Evolutionary conservation across 2,113 vertebrate genomes (phyloP).

Genomic region (Rhombomys opimus): DNA sequence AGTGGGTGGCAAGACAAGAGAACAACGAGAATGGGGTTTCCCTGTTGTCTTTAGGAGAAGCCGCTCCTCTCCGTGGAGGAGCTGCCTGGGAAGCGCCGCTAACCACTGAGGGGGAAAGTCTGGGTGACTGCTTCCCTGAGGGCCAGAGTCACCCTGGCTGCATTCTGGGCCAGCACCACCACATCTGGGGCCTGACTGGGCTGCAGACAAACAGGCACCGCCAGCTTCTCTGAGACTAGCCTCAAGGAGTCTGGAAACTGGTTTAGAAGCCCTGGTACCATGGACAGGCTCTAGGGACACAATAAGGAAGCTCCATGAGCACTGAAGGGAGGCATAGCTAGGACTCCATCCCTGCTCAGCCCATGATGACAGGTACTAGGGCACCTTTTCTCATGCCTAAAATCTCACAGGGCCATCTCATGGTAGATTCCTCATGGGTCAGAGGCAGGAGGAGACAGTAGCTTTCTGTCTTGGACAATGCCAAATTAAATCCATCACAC

Average conservation of each 20-base stretch:
- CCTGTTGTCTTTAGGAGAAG: neutral
- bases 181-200: neutral
- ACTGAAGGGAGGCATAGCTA: fast-evolving
- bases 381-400: neutral
- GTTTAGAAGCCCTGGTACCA: neutral
- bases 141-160: neutral
- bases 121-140: too few relatives aligned
- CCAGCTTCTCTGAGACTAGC: neutral
- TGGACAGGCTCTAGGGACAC: neutral
- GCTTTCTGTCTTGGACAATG: neutral
- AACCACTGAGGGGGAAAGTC: neutral
- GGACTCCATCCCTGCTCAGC: neutral
- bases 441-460: neutral
- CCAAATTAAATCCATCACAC: neutral
- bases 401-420: neutral
- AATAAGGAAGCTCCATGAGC: neutral
- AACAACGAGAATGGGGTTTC: neutral
- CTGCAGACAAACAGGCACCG: neutral
- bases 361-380: neutral
- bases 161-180: neutral
- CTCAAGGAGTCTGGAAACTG: neutral
- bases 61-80: neutral
- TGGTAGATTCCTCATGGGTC: neutral
- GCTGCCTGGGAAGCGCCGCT: neutral
- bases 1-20: neutral